These are phyloP conservation scores for Altica lythri DNA, from an alignment of 2,888 invertebrate genomes.

Conservation along the genomic window DNA sequence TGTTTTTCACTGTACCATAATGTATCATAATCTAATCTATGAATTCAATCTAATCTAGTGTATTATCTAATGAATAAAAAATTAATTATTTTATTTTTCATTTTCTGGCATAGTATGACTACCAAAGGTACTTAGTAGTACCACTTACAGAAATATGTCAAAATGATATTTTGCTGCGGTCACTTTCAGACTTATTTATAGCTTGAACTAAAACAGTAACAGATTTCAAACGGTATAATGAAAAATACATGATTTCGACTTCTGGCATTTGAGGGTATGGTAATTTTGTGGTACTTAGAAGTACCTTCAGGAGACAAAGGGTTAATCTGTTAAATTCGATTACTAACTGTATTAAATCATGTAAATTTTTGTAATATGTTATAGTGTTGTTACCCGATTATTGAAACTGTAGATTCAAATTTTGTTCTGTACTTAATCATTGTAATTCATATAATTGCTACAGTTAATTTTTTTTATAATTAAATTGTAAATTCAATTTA, in stretches of 20 bases:
- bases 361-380: too few species aligned
- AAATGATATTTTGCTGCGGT: too few species aligned
- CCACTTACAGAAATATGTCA: background rate
- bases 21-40: too few species aligned
- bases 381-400: too few species aligned
- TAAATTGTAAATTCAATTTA: too few species aligned
- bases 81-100: background rate
- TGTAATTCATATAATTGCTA: too few species aligned
- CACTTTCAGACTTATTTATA: background rate
- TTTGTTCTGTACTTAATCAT: too few species aligned
- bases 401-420: too few species aligned
- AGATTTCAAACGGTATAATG: background rate
- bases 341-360: too few species aligned
- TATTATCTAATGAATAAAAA: background rate
- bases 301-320: background rate
- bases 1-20: background rate
- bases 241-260: background rate
- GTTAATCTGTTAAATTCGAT: too few species aligned
- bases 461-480: too few species aligned
- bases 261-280: background rate
- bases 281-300: background rate
- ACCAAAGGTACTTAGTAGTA: background rate
- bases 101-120: background rate
- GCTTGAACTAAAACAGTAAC: background rate
- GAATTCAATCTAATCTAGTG: background rate